Evolutionary conservation across 2,888 invertebrate genomes (phyloP), one percentile per base, ranked within the genome.

Genomic region (Proisotoma minuta): DNA sequence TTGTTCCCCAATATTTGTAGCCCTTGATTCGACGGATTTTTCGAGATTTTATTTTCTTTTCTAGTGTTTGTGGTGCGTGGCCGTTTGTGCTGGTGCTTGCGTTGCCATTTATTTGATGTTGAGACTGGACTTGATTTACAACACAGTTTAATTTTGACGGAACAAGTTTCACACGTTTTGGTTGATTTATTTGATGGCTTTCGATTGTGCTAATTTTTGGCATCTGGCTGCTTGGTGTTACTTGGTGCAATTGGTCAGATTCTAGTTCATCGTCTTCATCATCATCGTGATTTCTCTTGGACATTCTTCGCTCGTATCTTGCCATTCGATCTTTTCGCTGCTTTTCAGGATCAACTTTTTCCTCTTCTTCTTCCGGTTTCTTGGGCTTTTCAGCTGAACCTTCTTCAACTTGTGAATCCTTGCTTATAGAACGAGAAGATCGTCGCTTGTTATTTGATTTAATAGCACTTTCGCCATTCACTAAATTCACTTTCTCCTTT

Each of bases 291-390:
- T 63, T 70, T 48, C 66, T 57, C 54, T 72, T 73, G 1, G 70
- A 66, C 50, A 51, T 40, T 18, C 72, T 52, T 26, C 71, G 61
- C 52, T 63, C 69, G 48, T 73, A 71, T 26, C 72, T 50, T 52
- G 65, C 73, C 43, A 77, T 77, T 23, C 73, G 67, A 34, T 76
- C 78, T 29, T 75, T 75, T 29, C 76, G 75, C 73, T 57, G 73
- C 57, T 62, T 74, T 75, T 40, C 75, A n/a, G 75, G 75, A 15
- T 73, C 74, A 58, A 64, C 56, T 74, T 75, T 57, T 74, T 76
- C 43, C 72, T 73, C 43, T n/a, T 48, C 34, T 50, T 57, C 43
- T 39, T 61, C 34, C 34, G 34, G 34, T 34, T 34, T 34, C 34
- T 34, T 34, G 8, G 8, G 8, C 34, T 34, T 15, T 34, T 34